A percentile compares a stretch with the other conserved stretches of the same genome.
Conservation (phyloP, 2,888 invertebrate genomes). For the Pyrgus malvae region DNA sequence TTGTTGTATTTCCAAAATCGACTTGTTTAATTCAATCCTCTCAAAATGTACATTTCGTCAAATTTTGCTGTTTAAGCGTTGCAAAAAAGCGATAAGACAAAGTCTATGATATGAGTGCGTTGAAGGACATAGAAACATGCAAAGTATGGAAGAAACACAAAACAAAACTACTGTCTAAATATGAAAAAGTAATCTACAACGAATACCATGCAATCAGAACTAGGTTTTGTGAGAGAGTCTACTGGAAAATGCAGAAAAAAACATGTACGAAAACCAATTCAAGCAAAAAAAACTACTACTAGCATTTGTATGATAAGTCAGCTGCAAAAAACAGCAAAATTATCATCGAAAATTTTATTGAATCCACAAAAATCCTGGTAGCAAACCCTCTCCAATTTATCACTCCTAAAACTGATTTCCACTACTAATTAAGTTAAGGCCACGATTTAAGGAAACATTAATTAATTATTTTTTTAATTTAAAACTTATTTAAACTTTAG, state of each 20-base stretch:
- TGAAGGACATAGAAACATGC: slow-evolving; percentile 75
- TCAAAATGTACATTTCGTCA: slow-evolving; percentile 44
- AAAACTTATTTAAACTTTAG: too few relatives aligned
- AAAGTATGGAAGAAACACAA: slow-evolving; percentile 46
- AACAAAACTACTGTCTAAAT: slow-evolving; percentile 31
- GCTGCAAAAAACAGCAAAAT: slow-evolving; percentile 68
- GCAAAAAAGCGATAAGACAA: slow-evolving; percentile 57
- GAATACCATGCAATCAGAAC: slow-evolving; percentile 25
- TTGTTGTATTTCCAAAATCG: slow-evolving; percentile 37
- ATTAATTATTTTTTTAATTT: too few relatives aligned
- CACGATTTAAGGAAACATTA: too few relatives aligned
- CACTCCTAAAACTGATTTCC: slow-evolving; percentile 28
- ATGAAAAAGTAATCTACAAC: slow-evolving; percentile 12
- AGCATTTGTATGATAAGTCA: slow-evolving; percentile 40
- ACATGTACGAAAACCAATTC: slow-evolving; percentile 17
- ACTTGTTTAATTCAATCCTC: slow-evolving; percentile 5
- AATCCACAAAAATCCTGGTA: slow-evolving; percentile 71
- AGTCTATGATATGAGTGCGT: slow-evolving; percentile 75
- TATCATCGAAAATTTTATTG: slow-evolving; percentile 32
- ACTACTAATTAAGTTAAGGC: background rate
- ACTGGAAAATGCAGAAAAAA: slow-evolving; percentile 36
- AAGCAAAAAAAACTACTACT: slow-evolving; percentile 30
- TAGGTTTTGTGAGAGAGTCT: slow-evolving; percentile 30
- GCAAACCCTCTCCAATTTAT: slow-evolving; percentile 47
- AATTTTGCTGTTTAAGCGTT: slow-evolving; percentile 68